Base-by-base conservation (phyloP, 2,888 invertebrate species). In the Tetranychus piercei region DNA sequence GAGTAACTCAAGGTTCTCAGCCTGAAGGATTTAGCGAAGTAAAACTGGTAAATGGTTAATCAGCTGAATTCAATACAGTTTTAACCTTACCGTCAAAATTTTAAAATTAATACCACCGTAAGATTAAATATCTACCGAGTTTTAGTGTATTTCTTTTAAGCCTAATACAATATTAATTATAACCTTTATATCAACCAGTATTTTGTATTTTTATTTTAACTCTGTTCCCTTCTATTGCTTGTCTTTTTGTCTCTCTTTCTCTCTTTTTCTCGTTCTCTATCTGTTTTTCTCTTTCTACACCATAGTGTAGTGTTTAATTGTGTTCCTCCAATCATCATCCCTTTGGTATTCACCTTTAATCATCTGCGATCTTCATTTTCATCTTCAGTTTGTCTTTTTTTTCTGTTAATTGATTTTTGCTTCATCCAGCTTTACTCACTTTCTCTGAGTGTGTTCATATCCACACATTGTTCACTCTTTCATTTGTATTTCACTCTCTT, bases 211-310 rank as follows among this genome's bases (percentile, higher is more conserved):
- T 22, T 69, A 11, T 69, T 20, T 22, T 69, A 23, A 20, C 20
- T 67, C n/a, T n/a, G 9, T 67, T 22, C n/a, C 65, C n/a, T 22
- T 0, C 15, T 15, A 55, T 55, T 55, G 15, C 55, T 15, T 15
- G 15, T 67, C n/a, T n/a, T 69, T 22, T 23, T 69, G 22, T 69
- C 69, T 69, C 69, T 69, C 20, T 69, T 8, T 69, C 69, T 69
- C 69, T 69, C 20, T 69, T 22, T 67, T 9, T 67, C 22, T 67
- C 67, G 9, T n/a, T 69, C 20, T 69, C 6, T 69, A 11, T 69
- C 6, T 69, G 9, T 69, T 6, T 69, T 8, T 2, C 8, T 69
- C 69, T 69, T 22, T 69, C 69, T 69, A 11, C 34, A 5, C 20
- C 69, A 7, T 20, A 11, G 18, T 20, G 69, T 69, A 20, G 69